Conservation (phyloP, 1,140 invertebrate genomes). For the Saxidomus purpurata region DNA sequence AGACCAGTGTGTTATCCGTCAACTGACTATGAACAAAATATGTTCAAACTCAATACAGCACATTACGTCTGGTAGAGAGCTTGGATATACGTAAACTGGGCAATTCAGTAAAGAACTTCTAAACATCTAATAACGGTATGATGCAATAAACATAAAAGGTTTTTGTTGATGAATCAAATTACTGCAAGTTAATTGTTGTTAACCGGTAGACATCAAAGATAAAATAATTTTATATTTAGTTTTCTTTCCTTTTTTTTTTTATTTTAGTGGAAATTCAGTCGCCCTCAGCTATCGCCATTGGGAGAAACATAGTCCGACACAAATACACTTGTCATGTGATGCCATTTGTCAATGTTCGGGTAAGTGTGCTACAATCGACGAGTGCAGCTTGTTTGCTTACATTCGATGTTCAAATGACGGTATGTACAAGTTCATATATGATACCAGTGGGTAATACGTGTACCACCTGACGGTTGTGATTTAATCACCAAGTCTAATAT, state of each 20-base stretch:
- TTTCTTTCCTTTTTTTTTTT: too few relatives aligned
- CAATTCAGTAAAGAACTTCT: too few relatives aligned
- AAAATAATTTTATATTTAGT: too few relatives aligned
- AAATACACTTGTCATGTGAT: conserved; percentile 13
- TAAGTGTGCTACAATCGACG: not conserved
- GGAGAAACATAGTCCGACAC: conserved; percentile 14
- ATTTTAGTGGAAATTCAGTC: conserved; percentile 24
- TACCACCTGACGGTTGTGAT: too few relatives aligned
- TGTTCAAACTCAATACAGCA: conserved; percentile 1
- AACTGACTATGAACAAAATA: not conserved
- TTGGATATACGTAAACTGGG: conserved; percentile 41
- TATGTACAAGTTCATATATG: too few relatives aligned
- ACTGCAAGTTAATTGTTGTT: too few relatives aligned
- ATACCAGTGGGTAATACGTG: too few relatives aligned
- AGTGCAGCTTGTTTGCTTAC: conserved; percentile 29
- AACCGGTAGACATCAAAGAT: too few relatives aligned
- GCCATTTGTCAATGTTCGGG: not conserved
- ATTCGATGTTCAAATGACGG: conserved; percentile 42
- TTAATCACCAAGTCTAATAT: too few relatives aligned
- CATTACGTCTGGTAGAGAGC: conserved; percentile 14
- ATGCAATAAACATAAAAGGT: too few relatives aligned
- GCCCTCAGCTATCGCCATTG: conserved; percentile 22
- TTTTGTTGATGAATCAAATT: too few relatives aligned
- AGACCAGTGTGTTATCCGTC: conserved; percentile 39
- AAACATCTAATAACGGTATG: too few relatives aligned